phyloP scores from a whole-genome alignment of 2,888 invertebrate species.

The Pyrocoelia pectoralis region DNA sequence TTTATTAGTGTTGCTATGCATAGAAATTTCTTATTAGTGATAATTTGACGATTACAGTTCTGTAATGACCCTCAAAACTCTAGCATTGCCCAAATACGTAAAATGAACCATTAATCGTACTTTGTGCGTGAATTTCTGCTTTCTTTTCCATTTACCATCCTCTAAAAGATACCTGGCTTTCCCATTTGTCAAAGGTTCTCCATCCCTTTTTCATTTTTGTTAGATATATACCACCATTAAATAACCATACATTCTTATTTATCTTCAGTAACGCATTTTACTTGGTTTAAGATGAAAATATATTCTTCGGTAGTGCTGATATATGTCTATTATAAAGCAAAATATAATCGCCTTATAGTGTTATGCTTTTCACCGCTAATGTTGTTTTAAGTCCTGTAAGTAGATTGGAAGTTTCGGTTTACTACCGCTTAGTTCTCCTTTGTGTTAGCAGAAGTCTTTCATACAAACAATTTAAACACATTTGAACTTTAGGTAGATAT shows the following conservation, averaged over 20 bases:
- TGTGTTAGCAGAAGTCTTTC: neutral
- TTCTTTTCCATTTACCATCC: constrained; percentile 20
- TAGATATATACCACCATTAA: constrained; percentile 52
- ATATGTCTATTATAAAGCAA: constrained; percentile 23
- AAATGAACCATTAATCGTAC: constrained; percentile 31
- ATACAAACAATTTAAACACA: neutral
- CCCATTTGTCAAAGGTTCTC: constrained; percentile 28
- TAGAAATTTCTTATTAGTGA: constrained; percentile 16
- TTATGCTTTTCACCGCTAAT: constrained; percentile 29
- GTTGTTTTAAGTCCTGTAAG: constrained; percentile 28
- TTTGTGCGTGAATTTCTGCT: constrained; percentile 27
- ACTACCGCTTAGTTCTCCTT: neutral
- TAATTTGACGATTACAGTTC: constrained; percentile 23
- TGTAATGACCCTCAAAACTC: constrained; percentile 10
- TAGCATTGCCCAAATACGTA: constrained; percentile 15
- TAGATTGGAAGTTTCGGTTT: constrained; percentile 25
- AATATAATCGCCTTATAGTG: constrained; percentile 28
- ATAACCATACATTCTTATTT: constrained; percentile 53
- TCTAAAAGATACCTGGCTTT: constrained; percentile 28
- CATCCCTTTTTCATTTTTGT: constrained; percentile 40
- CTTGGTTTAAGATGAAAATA: constrained; percentile 21
- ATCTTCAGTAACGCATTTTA: constrained; percentile 46
- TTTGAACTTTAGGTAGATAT: neutral
- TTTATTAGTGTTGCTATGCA: constrained; percentile 14
- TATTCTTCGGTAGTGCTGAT: constrained; percentile 19